A percentile compares a stretch with the other conserved stretches of the same genome.
phyloP scores from a whole-genome alignment of 2,888 invertebrate species.

The Drosophila macrospina region DNA sequence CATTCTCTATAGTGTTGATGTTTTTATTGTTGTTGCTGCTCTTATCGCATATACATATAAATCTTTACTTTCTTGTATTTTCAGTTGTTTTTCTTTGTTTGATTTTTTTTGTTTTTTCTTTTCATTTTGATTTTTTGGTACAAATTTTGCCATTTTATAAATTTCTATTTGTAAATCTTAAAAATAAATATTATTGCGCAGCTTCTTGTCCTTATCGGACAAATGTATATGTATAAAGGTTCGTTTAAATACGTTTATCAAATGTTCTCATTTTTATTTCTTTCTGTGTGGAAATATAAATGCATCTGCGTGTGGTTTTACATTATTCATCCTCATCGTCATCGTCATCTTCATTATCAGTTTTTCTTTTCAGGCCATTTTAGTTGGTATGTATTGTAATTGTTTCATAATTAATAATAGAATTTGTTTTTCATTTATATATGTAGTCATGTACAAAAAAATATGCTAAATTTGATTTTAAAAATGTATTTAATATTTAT shows the following conservation, averaged over 20 bases:
- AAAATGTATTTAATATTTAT: conserved; percentile 62
- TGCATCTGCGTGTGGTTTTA: conserved; percentile 65
- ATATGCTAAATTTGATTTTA: conserved; percentile 73
- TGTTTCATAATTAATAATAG: conserved; percentile 42
- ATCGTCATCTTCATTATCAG: conserved; percentile 19
- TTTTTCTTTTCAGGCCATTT: conserved; percentile 59
- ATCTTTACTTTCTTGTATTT: conserved; percentile 52
- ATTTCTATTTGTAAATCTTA: conserved; percentile 70
- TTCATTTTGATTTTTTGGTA: conserved; percentile 50
- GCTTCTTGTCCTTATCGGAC: conserved; percentile 53
- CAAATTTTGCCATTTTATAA: conserved; percentile 60
- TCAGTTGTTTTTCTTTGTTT: conserved; percentile 45
- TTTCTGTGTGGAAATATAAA: conserved; percentile 76
- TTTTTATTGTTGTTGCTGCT: conserved; percentile 25
- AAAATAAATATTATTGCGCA: conserved; percentile 74
- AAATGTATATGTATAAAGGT: conserved; percentile 49
- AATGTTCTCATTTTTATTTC: conserved; percentile 24
- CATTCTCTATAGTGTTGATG: conserved; percentile 58
- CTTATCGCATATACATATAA: conserved; percentile 52
- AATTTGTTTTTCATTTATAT: conserved; percentile 31
- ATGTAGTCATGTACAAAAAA: conserved; percentile 71
- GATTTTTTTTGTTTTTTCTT: conserved; percentile 35
- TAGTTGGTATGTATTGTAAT: conserved; percentile 51
- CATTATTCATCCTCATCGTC: conserved; percentile 3
- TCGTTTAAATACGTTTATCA: conserved; percentile 54